Conservation (phyloP, 2,113 vertebrate species). For the Hypanus sabinus region DNA sequence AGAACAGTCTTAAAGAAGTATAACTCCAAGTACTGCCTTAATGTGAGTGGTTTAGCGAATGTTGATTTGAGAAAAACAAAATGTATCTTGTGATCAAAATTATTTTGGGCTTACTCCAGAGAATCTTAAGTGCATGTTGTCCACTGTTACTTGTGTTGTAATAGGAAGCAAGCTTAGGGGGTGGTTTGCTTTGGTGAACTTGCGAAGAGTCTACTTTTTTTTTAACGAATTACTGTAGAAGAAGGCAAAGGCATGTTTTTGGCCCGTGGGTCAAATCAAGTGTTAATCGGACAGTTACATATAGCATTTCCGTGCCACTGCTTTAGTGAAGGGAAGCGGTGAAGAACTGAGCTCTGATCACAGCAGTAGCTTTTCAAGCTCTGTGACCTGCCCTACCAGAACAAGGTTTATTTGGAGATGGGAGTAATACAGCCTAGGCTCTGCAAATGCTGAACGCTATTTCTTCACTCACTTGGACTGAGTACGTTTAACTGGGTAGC, state of each 20-base stretch:
- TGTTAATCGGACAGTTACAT: not conserved
- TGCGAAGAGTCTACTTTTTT: not conserved
- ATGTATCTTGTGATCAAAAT: not conserved
- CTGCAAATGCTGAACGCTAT: not conserved
- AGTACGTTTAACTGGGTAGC: slow-evolving; percentile 11
- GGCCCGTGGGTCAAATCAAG: not conserved
- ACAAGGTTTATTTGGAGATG: not conserved
- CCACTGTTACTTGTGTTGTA: not conserved
- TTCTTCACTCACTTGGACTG: not conserved
- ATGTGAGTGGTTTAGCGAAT: not conserved
- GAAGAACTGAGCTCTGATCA: not conserved
- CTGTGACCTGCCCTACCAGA: not conserved
- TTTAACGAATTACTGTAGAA: not conserved
- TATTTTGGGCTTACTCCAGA: not conserved
- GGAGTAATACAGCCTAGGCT: slow-evolving; percentile 12
- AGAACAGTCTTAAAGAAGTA: not conserved
- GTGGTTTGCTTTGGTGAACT: not conserved
- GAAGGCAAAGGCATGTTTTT: not conserved
- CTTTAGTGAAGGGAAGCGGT: not conserved
- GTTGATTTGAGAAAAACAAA: slow-evolving; percentile 1
- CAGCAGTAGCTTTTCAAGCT: not conserved
- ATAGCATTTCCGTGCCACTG: slow-evolving; percentile 2
- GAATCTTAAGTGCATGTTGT: not conserved
- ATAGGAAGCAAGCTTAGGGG: not conserved
- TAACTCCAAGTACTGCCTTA: not conserved